phyloP scores from a whole-genome alignment of 2,888 invertebrate genomes.

The Leptopterna dolabrata region DNA sequence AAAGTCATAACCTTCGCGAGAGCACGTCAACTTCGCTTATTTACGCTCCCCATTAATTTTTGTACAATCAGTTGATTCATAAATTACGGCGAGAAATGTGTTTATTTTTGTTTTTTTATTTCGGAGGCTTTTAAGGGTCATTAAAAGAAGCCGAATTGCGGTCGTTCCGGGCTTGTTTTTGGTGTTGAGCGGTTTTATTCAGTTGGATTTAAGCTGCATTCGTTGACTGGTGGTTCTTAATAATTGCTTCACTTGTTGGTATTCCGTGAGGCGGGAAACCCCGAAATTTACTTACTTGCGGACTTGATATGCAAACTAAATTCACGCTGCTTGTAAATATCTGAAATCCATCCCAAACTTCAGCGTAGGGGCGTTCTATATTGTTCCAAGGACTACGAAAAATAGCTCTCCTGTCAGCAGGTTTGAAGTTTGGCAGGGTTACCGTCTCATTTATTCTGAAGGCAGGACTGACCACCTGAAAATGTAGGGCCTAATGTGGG shows the following conservation, averaged over 20 bases:
- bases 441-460: no score
- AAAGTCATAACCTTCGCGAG: constrained; percentile 34
- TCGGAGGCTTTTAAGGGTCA: neutral
- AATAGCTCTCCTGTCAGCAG: no score
- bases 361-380: no score
- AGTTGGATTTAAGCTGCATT: neutral
- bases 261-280: neutral
- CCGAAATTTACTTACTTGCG: no score
- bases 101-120: neutral
- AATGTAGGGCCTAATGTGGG: no score
- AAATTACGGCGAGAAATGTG: constrained; percentile 20
- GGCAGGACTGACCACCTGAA: no score
- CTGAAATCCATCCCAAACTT: no score
- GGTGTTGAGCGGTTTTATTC: neutral
- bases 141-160: neutral
- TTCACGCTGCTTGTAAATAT: no score
- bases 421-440: no score
- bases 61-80: constrained; percentile 39
- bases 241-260: neutral
- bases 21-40: constrained; percentile 48
- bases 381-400: no score
- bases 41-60: constrained; percentile 47
- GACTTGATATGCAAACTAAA: no score
- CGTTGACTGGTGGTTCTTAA: neutral
- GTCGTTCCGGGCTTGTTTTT: neutral